Conservation (phyloP, 2,888 invertebrate genomes). For the Dysmachus trigonus region DNA sequence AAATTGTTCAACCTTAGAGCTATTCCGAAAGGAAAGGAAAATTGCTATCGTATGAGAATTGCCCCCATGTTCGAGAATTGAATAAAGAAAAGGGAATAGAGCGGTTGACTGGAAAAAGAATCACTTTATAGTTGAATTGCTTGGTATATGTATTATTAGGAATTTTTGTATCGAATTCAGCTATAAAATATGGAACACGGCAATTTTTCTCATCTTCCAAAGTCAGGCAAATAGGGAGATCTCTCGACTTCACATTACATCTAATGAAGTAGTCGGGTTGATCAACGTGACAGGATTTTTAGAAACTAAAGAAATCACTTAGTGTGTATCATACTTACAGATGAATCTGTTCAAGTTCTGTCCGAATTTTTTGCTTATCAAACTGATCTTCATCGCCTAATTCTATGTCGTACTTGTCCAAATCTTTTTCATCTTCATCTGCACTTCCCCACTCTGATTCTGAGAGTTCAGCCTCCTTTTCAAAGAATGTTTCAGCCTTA, state of each 20-base stretch:
- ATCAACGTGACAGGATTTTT: not conserved
- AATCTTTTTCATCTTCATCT: slow-evolving; percentile 84
- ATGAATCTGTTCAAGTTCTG: slow-evolving; percentile 85
- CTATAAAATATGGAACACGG: not conserved
- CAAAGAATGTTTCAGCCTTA: slow-evolving; percentile 78
- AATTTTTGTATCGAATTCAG: not conserved
- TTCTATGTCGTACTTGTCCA: slow-evolving; percentile 84
- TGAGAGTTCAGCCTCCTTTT: slow-evolving; percentile 90
- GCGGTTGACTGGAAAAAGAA: too few species aligned
- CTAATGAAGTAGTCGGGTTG: not conserved
- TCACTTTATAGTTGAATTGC: not conserved
- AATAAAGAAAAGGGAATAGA: too few species aligned
- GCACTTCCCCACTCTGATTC: slow-evolving; percentile 91
- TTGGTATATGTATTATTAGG: not conserved
- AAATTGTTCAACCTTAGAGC: not conserved
- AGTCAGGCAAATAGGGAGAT: too few species aligned
- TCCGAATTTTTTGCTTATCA: slow-evolving; percentile 79
- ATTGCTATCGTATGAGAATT: too few species aligned
- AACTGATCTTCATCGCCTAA: slow-evolving; percentile 85
- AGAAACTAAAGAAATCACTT: too few species aligned
- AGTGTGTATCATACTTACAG: slow-evolving; percentile 70
- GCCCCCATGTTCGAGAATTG: too few species aligned
- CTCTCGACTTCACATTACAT: too few species aligned
- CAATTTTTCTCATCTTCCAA: not conserved
- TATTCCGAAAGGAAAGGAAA: too few species aligned